Percentiles rank a stretch among this genome's conserved stretches.
phyloP scores from a whole-genome alignment of 2,797 vertebrate genomes.

The Esox masquinongy region DNA sequence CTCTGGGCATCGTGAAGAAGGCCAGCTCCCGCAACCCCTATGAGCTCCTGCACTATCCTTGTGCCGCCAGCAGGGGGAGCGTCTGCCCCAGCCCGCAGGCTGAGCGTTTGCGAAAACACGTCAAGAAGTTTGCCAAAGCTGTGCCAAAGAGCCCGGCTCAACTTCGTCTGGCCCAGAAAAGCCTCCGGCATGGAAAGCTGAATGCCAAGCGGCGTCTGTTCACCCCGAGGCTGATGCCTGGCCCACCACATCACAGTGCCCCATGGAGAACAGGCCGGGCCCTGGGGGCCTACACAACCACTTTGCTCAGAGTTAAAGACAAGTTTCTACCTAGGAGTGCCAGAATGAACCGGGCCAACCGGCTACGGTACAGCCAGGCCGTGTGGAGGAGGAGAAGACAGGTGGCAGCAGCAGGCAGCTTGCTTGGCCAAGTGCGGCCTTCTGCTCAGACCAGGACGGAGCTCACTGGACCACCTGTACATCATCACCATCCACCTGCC shows the following conservation, averaged over 20 bases:
- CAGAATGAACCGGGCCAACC: slow-evolving; percentile 50
- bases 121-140: slow-evolving; percentile 93
- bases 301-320: slow-evolving; percentile 63
- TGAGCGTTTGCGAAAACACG: slow-evolving; percentile 86
- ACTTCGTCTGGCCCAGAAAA: slow-evolving; percentile 77
- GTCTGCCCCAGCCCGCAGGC: slow-evolving; percentile 83
- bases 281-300: slow-evolving; percentile 52
- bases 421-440: slow-evolving; percentile 27
- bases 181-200: slow-evolving; percentile 70
- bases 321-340: slow-evolving; percentile 64
- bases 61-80: slow-evolving; percentile 74
- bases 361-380: slow-evolving; percentile 27
- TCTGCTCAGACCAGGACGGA: slow-evolving; percentile 39
- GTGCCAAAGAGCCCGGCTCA: slow-evolving; percentile 88
- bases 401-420: slow-evolving; percentile 1
- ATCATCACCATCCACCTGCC: slow-evolving; percentile 33
- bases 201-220: slow-evolving; percentile 69
- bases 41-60: slow-evolving; percentile 85
- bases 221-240: slow-evolving; percentile 13
- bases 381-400: slow-evolving; percentile 9
- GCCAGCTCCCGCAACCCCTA: slow-evolving; percentile 86
- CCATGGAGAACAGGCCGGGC: slow-evolving; percentile 36
- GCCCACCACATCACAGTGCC: slow-evolving; percentile 13
- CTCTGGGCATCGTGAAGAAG: slow-evolving; percentile 90
- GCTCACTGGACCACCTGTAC: slow-evolving; percentile 35